Evolutionary conservation across 1,140 invertebrate genomes (phyloP).

Genomic region (Parasteatoda tepidariorum): DNA sequence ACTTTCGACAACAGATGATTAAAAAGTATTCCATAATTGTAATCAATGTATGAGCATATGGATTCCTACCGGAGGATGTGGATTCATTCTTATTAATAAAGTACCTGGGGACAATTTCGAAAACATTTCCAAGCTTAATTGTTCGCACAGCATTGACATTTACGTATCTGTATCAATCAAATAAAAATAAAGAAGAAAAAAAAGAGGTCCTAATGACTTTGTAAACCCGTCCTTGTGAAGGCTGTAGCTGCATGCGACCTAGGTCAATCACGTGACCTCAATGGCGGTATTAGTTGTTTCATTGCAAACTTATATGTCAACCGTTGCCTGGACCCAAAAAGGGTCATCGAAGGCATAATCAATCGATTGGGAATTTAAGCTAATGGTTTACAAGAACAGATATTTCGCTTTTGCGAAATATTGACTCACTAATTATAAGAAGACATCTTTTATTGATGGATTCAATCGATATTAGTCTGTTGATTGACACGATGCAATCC

Average conservation of each 20-base stretch:
- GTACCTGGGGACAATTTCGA: not conserved
- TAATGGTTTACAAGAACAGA: not conserved
- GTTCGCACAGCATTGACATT: not conserved
- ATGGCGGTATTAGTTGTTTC: conserved; percentile 34
- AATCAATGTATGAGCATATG: not conserved
- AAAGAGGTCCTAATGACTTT: not conserved
- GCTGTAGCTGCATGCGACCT: conserved; percentile 15
- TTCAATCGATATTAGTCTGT: too few species aligned
- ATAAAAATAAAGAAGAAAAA: not conserved
- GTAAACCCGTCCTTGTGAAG: conserved; percentile 38
- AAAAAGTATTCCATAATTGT: too few species aligned
- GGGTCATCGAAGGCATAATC: not conserved
- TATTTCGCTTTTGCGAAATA: too few species aligned
- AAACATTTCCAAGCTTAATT: too few species aligned
- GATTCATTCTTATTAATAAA: not conserved
- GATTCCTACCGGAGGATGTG: not conserved
- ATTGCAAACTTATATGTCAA: not conserved
- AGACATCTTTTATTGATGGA: too few species aligned
- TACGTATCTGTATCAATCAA: not conserved
- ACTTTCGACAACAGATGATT: too few species aligned
- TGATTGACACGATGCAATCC: too few species aligned
- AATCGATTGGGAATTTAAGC: not conserved
- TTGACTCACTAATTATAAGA: too few species aligned
- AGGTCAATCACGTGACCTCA: conserved; percentile 28
- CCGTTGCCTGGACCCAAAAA: not conserved